Evolutionary conservation across 2,797 vertebrate species (phyloP).

Genomic region (Pseudomugil tenellus): DNA sequence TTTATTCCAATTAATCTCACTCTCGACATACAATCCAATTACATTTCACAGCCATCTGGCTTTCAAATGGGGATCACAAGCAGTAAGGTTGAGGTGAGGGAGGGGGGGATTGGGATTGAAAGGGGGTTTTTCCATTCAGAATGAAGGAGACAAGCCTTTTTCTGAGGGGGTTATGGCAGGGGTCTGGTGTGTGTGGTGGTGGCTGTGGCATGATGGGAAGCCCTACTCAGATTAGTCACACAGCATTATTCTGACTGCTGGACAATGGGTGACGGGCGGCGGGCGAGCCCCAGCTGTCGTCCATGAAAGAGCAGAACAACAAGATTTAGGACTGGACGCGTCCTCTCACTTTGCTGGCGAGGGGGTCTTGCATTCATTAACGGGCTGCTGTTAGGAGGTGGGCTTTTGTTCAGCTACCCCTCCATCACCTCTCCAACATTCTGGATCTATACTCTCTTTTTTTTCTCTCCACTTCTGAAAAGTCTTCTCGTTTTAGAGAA

Average conservation of each 20-base stretch:
- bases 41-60: conserved; percentile 81
- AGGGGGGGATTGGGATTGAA: conserved; percentile 1
- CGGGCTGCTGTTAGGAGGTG: conserved; percentile 66
- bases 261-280: conserved; percentile 92
- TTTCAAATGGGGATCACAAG: conserved; percentile 79
- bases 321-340: conserved; percentile 94
- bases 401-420: conserved; percentile 82
- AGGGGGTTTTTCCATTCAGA: conserved; percentile 58
- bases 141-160: conserved; percentile 62
- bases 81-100: conserved; percentile 34
- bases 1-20: conserved; percentile 78
- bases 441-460: conserved; percentile 52
- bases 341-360: conserved; percentile 86
- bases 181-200: conserved; percentile 76
- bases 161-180: conserved; percentile 42
- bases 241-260: conserved; percentile 91
- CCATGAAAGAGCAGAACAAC: conserved; percentile 92
- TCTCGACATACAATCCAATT: conserved; percentile 80
- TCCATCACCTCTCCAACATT: conserved; percentile 61
- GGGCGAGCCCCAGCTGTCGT: conserved; percentile 95
- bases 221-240: conserved; percentile 93
- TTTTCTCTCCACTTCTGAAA: conserved; percentile 57
- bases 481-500: conserved; percentile 56
- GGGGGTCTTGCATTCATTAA: conserved; percentile 91
- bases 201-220: conserved; percentile 89